Percentiles rank a stretch among this genome's conserved stretches.
Conservation (phyloP, 2,888 invertebrate genomes). For the Acleris emargana region DNA sequence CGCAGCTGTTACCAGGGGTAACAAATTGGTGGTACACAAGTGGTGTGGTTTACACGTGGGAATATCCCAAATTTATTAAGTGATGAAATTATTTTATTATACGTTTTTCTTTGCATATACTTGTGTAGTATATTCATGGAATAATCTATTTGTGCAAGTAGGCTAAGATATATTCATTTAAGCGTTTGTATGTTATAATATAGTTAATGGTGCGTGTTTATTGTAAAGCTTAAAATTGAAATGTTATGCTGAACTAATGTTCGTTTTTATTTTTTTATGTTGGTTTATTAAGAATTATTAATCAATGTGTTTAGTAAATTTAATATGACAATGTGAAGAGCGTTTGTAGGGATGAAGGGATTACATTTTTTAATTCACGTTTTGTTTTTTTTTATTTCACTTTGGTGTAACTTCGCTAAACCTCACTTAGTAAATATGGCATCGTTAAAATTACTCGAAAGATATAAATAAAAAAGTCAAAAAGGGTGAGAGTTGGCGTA, state of each 20-base stretch:
- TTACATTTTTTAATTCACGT: conserved; percentile 7
- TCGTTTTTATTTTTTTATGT: conserved; percentile 19
- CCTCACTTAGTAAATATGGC: too few species aligned
- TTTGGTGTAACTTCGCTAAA: not conserved
- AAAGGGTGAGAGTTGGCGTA: not conserved
- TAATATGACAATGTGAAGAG: too few species aligned
- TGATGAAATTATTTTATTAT: too few species aligned
- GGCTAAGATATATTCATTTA: conserved; percentile 14
- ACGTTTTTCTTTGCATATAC: too few species aligned
- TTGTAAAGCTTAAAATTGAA: conserved; percentile 3
- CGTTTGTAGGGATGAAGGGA: not conserved
- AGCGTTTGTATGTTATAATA: conserved; percentile 1
- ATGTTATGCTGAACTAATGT: not conserved
- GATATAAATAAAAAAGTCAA: not conserved
- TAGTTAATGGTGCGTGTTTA: conserved; percentile 9
- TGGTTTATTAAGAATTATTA: too few species aligned
- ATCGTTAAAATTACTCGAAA: too few species aligned
- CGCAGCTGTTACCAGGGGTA: too few species aligned
- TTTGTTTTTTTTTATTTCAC: conserved; percentile 12
- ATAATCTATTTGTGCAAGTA: conserved; percentile 1
- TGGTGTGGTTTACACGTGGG: too few species aligned
- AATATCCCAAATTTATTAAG: too few species aligned
- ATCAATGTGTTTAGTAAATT: too few species aligned
- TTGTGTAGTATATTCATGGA: not conserved
- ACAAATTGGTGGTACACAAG: too few species aligned